Evolutionary conservation across 2,888 invertebrate genomes (phyloP).

Genomic region (Perizoma affinitatum): DNA sequence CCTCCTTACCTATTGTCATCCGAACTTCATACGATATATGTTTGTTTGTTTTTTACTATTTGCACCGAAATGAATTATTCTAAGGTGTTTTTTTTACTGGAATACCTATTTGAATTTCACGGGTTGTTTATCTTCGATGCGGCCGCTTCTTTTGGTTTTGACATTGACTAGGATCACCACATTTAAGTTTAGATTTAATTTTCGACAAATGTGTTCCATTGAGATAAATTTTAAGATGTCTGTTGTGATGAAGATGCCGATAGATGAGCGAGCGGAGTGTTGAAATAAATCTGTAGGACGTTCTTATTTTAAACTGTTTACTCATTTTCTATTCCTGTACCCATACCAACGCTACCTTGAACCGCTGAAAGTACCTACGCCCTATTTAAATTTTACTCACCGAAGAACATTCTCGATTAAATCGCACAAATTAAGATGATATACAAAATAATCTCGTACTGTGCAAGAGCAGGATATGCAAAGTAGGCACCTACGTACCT

Average conservation of each 20-base stretch:
- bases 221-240: conserved; percentile 37
- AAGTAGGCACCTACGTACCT: too few relatives aligned
- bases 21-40: too few relatives aligned
- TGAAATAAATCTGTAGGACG: conserved; percentile 52
- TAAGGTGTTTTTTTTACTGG: too few relatives aligned
- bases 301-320: conserved; percentile 68
- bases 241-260: conserved; percentile 35
- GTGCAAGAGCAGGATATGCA: too few relatives aligned
- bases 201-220: conserved; percentile 8
- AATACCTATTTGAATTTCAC: too few relatives aligned
- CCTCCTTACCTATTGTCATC: too few relatives aligned
- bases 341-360: conserved; percentile 65
- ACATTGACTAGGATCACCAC: too few relatives aligned
- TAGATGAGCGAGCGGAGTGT: conserved; percentile 39
- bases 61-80: too few relatives aligned
- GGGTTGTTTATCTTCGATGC: too few relatives aligned
- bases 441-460: too few relatives aligned
- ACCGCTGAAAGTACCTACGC: conserved; percentile 63
- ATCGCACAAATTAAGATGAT: background rate
- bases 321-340: conserved; percentile 71
- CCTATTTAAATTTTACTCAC: conserved; percentile 72
- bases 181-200: background rate
- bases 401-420: conserved; percentile 59
- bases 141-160: too few relatives aligned
- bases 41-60: too few relatives aligned